These are phyloP conservation scores for Phylloscopus collybita DNA, from an alignment of 2,797 vertebrate species.

Conservation along the genomic window DNA sequence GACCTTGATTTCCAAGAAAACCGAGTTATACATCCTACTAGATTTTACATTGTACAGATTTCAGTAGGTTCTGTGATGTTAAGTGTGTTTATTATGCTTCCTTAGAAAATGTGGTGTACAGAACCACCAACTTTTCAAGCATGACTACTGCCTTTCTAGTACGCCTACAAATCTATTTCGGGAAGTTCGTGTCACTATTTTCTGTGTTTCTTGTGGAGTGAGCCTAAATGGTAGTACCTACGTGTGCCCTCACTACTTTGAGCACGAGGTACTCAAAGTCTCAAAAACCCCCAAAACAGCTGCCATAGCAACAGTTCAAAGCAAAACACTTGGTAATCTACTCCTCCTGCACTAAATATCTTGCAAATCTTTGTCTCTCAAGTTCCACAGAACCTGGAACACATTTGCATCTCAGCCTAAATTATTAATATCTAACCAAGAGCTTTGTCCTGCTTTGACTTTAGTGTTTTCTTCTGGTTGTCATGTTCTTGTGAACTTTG, in stretches of 20 bases:
- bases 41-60: background rate
- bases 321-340: background rate
- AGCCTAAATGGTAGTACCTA: background rate
- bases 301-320: background rate
- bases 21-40: background rate
- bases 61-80: background rate
- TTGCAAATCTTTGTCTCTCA: background rate
- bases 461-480: background rate
- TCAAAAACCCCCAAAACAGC: background rate
- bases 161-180: background rate
- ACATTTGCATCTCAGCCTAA: background rate
- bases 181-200: background rate
- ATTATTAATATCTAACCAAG: background rate
- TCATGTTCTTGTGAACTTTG: background rate
- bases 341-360: background rate
- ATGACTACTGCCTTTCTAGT: background rate
- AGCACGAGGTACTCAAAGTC: background rate
- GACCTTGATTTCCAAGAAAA: background rate
- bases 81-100: background rate
- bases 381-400: background rate
- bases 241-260: accelerated
- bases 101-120: background rate
- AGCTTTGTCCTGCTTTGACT: conserved; percentile 17
- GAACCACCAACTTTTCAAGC: background rate
- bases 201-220: background rate